Conservation (phyloP, 2,797 vertebrate species). For the Schizothorax lantsangensis region DNA sequence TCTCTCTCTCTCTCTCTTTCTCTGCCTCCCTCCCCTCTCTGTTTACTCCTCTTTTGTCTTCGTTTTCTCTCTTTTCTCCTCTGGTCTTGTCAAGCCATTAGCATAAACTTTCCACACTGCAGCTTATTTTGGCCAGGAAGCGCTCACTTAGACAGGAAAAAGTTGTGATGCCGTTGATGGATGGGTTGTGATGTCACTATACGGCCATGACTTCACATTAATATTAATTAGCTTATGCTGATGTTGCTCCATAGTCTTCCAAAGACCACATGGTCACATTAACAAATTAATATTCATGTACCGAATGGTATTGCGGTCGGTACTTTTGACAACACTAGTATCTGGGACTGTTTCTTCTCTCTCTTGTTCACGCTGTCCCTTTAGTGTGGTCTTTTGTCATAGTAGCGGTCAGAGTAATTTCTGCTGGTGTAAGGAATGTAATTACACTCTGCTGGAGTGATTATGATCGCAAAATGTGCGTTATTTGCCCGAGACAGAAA, state of each 20-base stretch:
- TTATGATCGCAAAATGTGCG: slow-evolving; percentile 5
- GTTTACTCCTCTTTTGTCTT: slow-evolving; percentile 33
- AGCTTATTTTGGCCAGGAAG: neutral
- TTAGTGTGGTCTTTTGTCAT: slow-evolving; percentile 50
- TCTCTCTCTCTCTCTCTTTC: slow-evolving; percentile 29
- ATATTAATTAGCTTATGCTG: slow-evolving; percentile 16
- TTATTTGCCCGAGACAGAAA: slow-evolving; percentile 11
- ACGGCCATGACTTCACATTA: neutral
- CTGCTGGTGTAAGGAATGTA: slow-evolving; percentile 24
- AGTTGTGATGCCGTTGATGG: neutral
- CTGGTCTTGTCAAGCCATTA: neutral
- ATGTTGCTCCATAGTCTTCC: neutral
- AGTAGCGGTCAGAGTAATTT: slow-evolving; percentile 34
- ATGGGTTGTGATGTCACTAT: neutral
- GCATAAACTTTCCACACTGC: slow-evolving; percentile 11
- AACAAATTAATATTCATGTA: neutral
- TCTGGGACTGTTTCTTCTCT: slow-evolving; percentile 31
- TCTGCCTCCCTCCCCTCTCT: slow-evolving; percentile 6
- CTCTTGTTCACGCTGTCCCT: slow-evolving; percentile 39
- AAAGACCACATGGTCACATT: neutral
- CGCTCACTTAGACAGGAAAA: neutral
- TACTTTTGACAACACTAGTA: too few species aligned
- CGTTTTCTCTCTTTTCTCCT: slow-evolving; percentile 20
- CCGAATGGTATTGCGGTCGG: too few species aligned
- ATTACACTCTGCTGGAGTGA: neutral